Evolutionary conservation across 2,888 invertebrate genomes (phyloP).

Genomic region (Hypsopygia costalis): DNA sequence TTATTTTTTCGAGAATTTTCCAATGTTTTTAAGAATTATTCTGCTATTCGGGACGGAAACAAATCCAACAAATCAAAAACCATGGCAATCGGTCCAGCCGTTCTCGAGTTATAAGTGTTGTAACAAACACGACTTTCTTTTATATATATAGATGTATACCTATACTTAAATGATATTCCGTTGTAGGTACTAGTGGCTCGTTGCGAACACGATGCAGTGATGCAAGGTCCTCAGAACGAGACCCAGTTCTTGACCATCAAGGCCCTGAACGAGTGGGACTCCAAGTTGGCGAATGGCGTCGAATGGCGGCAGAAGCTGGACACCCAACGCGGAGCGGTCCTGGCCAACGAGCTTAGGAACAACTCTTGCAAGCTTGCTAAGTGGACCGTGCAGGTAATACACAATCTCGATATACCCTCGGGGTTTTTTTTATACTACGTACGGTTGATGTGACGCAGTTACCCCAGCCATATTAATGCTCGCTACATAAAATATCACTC

Average conservation of each 20-base stretch:
- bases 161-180: background rate
- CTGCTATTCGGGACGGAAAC: no score
- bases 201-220: conserved; percentile 98
- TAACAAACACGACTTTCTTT: no score
- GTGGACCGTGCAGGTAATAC: conserved; percentile 97
- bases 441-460: no score
- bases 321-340: conserved; percentile 97
- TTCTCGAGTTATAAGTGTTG: no score
- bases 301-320: conserved; percentile 99
- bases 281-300: conserved; percentile 96
- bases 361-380: conserved; percentile 99
- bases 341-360: conserved; percentile 98
- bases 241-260: conserved; percentile 96
- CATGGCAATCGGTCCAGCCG: no score
- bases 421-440: no score
- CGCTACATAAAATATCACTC: no score
- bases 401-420: no score
- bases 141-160: background rate
- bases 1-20: no score
- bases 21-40: no score
- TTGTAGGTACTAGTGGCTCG: conserved; percentile 90
- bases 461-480: no score
- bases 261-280: conserved; percentile 99
- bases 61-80: no score
- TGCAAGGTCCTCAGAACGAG: conserved; percentile 92